phyloP scores from a whole-genome alignment of 92 coral and sea anemone genomes.

The Muricea muricata region DNA sequence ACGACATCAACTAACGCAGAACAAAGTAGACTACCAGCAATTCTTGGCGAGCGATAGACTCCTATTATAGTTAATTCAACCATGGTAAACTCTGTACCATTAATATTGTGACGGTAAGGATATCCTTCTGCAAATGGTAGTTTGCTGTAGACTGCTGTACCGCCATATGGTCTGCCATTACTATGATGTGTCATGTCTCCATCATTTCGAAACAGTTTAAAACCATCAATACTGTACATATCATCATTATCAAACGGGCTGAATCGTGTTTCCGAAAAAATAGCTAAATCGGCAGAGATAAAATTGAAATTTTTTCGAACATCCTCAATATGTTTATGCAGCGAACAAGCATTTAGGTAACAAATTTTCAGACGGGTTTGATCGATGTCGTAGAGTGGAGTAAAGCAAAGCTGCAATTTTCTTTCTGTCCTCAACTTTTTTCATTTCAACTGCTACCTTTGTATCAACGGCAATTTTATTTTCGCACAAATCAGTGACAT shows the following conservation, averaged over 20 bases:
- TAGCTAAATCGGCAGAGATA: too few species aligned
- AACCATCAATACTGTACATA: too few species aligned
- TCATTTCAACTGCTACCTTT: background rate
- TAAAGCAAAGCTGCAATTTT: too few species aligned
- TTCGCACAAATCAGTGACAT: too few species aligned
- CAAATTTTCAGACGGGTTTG: background rate
- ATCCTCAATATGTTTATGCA: background rate
- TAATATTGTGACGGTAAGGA: constrained; percentile 17
- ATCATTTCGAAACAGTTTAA: too few species aligned
- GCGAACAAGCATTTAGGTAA: background rate
- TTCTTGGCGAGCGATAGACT: constrained; percentile 61
- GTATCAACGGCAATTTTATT: background rate
- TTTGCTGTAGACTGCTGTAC: background rate
- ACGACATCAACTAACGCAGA: background rate
- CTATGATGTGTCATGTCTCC: too few species aligned
- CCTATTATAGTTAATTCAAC: constrained; percentile 23
- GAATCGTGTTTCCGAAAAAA: constrained; percentile 23
- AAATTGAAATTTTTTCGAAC: background rate
- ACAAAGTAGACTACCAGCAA: constrained; percentile 51
- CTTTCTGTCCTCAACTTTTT: background rate
- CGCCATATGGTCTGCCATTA: constrained; percentile 21
- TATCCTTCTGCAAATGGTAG: constrained; percentile 4
- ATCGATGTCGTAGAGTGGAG: background rate
- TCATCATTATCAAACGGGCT: constrained; percentile 28
- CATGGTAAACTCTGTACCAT: constrained; percentile 27